Base-by-base conservation (phyloP, 1,140 invertebrate genomes). In the Solenopsis invicta region DNA sequence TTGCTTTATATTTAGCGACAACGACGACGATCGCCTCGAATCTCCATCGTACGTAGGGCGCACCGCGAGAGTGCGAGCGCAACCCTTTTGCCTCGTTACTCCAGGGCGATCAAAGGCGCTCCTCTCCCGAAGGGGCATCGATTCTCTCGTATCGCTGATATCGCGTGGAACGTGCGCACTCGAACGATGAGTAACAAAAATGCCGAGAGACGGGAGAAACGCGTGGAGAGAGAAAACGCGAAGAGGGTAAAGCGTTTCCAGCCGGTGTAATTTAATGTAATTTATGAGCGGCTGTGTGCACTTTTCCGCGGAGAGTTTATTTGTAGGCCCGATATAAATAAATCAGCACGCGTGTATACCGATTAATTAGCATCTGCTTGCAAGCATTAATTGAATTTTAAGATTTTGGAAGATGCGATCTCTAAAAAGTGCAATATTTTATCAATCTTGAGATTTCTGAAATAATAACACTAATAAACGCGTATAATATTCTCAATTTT, bases 1-100 rank as follows among this genome's bases (percentile, higher is more conserved):
- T 90, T 80, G 89, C 91, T 94, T 93, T 94, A 94, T 93, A 94
- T 94, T 94, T 94, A 94, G 93, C 93, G 89, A 88, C 89, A 8
- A 45, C 76, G 62, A 50, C 62, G 41, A 4, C 78, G 86, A 86
- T 78, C 76, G 90, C 87, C 82, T 89, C 76, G 91, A 88, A 90
- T 89, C 88, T 45, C 41, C 52, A 34, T 86, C 81, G 88, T 85
- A 86, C 4, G 41, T 29, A 29, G 89, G 89, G 88, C 80, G 88
- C 80, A 54, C 3, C 54, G 41, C 54, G 50, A 50, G 50, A 59
- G 50, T 54, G 72, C 66, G 66, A 88, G 87, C 88, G 88, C 88
- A 86, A 86, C 89, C 86, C 91, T 88, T 76, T 76, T 50, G 52
- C 82, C 66, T 62, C 82, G 66, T 67, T 74, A 64, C 71, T 81